Conservation (phyloP, 2,113 vertebrate species). For the Macquaria ambigua region DNA sequence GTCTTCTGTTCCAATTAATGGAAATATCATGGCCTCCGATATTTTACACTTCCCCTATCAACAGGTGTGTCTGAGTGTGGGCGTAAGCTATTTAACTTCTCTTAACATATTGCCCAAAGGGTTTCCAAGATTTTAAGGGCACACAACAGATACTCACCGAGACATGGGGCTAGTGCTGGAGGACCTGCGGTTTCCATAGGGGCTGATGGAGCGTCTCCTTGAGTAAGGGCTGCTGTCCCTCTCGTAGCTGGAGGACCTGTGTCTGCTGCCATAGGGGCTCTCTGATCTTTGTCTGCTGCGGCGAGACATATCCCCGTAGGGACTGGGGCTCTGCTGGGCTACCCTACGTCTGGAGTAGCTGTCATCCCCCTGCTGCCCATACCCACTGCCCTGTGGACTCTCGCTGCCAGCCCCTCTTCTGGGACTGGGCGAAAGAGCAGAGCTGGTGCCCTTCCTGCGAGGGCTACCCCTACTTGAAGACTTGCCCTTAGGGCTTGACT, state of each 20-base stretch:
- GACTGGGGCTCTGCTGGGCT: conserved; percentile 89
- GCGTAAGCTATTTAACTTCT: not conserved
- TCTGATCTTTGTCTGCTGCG: conserved; percentile 91
- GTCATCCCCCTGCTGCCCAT: conserved; percentile 89
- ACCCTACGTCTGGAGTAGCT: conserved; percentile 86
- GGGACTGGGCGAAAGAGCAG: conserved; percentile 85
- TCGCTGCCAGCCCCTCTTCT: conserved; percentile 85
- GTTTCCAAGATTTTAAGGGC: not conserved
- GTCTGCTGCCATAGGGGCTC: conserved; percentile 90
- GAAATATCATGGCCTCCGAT: not conserved
- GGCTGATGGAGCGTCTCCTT: conserved; percentile 91
- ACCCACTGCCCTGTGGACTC: conserved; percentile 83
- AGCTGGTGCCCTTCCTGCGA: conserved; percentile 85
- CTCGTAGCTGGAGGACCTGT: conserved; percentile 96
- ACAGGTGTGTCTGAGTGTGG: not conserved
- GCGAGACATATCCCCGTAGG: conserved; percentile 89
- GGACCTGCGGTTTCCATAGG: conserved; percentile 91
- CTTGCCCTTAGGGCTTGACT: conserved; percentile 92
- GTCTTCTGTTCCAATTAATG: too few species aligned
- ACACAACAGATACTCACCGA: conserved; percentile 85
- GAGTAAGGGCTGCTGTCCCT: conserved; percentile 93
- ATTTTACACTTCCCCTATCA: not conserved
- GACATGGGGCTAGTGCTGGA: conserved; percentile 94
- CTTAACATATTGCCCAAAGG: not conserved
- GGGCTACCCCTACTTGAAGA: conserved; percentile 86